Evolutionary conservation across 2,797 vertebrate species (phyloP).

Genomic region (Brachyrhaphis roseni): DNA sequence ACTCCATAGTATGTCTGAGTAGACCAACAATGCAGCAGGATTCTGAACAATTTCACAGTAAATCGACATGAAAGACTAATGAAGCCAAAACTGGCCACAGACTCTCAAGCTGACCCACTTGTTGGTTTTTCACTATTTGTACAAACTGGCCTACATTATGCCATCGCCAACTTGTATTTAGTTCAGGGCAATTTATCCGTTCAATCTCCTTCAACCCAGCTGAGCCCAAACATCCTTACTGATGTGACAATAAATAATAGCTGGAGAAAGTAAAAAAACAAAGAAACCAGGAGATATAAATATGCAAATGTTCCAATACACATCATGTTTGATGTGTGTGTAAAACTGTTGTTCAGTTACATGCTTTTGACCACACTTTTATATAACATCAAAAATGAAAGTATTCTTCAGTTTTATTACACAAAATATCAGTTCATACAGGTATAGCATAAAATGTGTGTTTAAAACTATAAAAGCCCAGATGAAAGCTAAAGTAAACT

Average conservation of each 20-base stretch:
- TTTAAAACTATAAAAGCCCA: constrained; percentile 34
- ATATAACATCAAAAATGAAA: neutral
- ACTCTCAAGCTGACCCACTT: constrained; percentile 49
- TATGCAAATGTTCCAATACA: constrained; percentile 13
- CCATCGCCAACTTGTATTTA: constrained; percentile 60
- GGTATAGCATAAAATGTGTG: constrained; percentile 9
- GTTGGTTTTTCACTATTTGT: constrained; percentile 45
- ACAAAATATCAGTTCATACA: constrained; percentile 42
- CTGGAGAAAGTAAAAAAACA: constrained; percentile 9
- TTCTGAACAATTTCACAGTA: neutral
- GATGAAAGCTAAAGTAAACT: constrained; percentile 32
- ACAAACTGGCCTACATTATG: constrained; percentile 60
- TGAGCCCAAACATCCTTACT: constrained; percentile 52
- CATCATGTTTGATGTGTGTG: neutral
- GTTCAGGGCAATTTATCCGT: constrained; percentile 56
- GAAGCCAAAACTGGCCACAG: constrained; percentile 22
- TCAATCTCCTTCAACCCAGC: constrained; percentile 54
- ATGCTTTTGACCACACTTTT: constrained; percentile 9
- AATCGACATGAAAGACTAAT: neutral
- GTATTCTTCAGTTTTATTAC: constrained; percentile 55
- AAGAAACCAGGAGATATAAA: neutral
- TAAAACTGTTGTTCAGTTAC: neutral
- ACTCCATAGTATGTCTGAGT: neutral
- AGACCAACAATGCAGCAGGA: neutral
- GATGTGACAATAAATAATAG: constrained; percentile 39